phyloP scores from a whole-genome alignment of 2,797 vertebrate species.

The Petrocephalus sullivani region DNA sequence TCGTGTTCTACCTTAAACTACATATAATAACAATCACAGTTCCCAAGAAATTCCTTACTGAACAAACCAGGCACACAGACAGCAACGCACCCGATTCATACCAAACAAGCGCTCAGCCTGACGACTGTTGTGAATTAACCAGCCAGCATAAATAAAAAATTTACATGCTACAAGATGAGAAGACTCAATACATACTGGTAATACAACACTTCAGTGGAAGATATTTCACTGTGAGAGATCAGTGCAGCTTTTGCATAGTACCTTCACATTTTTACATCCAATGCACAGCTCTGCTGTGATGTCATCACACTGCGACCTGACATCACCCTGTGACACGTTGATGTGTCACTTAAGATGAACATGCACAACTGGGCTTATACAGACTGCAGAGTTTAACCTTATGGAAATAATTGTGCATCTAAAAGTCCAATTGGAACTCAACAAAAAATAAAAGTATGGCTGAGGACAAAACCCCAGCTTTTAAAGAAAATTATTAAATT shows the following conservation, averaged over 20 bases:
- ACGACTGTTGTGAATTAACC: slow-evolving; percentile 35
- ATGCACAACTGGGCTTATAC: slow-evolving; percentile 32
- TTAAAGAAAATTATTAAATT: not conserved
- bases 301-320: not conserved
- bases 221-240: slow-evolving; percentile 31
- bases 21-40: slow-evolving; percentile 29
- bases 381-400: slow-evolving; percentile 19
- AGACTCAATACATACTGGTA: slow-evolving; percentile 41
- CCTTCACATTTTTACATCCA: slow-evolving; percentile 33
- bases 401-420: not conserved
- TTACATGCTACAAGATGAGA: slow-evolving; percentile 42
- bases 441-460: not conserved
- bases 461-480: slow-evolving; percentile 5
- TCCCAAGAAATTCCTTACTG: slow-evolving; percentile 23
- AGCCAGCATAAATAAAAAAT: slow-evolving; percentile 41
- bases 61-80: not conserved
- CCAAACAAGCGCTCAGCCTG: slow-evolving; percentile 2
- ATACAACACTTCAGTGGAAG: slow-evolving; percentile 46
- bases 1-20: slow-evolving; percentile 8
- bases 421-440: not conserved
- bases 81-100: not conserved
- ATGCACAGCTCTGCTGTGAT: not conserved
- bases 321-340: not conserved
- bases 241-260: slow-evolving; percentile 51
- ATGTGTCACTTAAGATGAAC: slow-evolving; percentile 30